Evolutionary conservation across 1,140 invertebrate genomes (phyloP), one percentile per base, ranked within the genome.

Genomic region (Latrodectus geometricus): DNA sequence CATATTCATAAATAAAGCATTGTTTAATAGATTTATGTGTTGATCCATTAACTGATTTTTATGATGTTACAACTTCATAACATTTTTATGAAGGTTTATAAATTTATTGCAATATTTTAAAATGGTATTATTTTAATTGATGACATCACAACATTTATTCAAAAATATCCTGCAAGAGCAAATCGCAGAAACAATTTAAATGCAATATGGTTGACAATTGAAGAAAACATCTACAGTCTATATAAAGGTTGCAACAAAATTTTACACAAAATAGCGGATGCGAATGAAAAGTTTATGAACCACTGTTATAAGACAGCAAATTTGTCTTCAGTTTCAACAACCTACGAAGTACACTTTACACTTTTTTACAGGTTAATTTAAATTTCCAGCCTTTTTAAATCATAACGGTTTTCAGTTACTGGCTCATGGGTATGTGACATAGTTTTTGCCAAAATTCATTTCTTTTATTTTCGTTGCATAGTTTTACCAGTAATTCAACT

Each of bases 1-100:
- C 56, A 78, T 78, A 66, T 78, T 9, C 75, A 66, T 66, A n/a
- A 78, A 78, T 66, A 78, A 78, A 78, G 21, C 4, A 15, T 35
- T 78, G 20, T 21, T n/a, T 66, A 14, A 21, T 35, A 8, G 48
- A 78, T 66, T 48, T 66, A 48, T 65, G 14, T 48, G 56, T 78
- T 78, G 52, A 11, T 21, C 66, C 23, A 50, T 21, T 17, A 78
- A 15, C 11, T 78, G 21, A 35, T 35, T 35, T 72, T 35, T 35
- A 48, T 21, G 21, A 72, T 21, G 48, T 35, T 61, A 17, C 54
- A 61, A 2, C 54, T 61, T 61, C 8, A 61, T 61, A 61, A 61
- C 8, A 61, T 61, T 61, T 61, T 61, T 61, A 61, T 17, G 54
- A 61, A 14, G 8, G 8, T 17, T 2, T 61, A 8, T 61, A 61